Evolutionary conservation across 2,797 vertebrate species (phyloP).

Genomic region (Odontamblyopus lacepedii): DNA sequence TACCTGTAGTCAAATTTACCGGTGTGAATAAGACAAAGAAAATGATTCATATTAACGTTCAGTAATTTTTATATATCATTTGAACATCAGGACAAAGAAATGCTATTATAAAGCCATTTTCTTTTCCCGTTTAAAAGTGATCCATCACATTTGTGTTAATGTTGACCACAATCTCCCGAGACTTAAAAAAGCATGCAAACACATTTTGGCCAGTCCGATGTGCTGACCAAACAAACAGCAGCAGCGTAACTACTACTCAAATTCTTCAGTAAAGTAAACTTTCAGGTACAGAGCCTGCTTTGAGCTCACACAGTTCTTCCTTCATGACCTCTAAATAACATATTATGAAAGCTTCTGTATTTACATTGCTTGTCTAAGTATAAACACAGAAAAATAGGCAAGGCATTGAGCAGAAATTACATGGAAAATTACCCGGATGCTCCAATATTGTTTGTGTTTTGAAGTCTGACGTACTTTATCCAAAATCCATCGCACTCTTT

Average conservation of each 20-base stretch:
- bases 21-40: too few relatives aligned
- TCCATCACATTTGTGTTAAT: not conserved
- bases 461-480: not conserved
- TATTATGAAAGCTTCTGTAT: not conserved
- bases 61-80: not conserved
- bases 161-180: not conserved
- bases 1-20: too few relatives aligned
- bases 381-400: not conserved
- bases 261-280: constrained; percentile 1
- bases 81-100: not conserved
- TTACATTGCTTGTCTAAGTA: not conserved
- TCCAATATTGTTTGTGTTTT: not conserved
- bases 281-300: not conserved
- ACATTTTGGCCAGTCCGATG: constrained; percentile 2
- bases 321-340: not conserved
- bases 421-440: not conserved
- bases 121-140: not conserved
- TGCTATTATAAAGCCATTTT: not conserved
- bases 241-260: not conserved
- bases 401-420: not conserved
- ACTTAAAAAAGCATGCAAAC: constrained; percentile 11
- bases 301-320: not conserved
- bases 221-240: constrained; percentile 7
- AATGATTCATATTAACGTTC: not conserved
- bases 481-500: not conserved